Evolutionary conservation across 2,888 invertebrate genomes (phyloP).

Genomic region (Tineola bisselliella): DNA sequence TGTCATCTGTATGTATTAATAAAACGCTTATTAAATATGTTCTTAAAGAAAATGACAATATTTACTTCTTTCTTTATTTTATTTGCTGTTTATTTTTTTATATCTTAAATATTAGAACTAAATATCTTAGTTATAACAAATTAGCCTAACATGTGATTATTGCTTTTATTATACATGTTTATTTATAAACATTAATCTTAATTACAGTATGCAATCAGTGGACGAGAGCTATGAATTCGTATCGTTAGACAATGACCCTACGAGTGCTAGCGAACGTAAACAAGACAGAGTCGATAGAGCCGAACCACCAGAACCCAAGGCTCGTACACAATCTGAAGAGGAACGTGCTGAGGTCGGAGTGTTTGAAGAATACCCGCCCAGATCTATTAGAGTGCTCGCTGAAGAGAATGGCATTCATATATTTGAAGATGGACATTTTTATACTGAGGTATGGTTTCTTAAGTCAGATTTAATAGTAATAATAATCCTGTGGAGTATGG

Average conservation of each 20-base stretch:
- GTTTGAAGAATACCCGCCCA: constrained; percentile 70
- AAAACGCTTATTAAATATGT: neutral
- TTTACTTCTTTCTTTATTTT: neutral
- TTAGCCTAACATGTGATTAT: too few species aligned
- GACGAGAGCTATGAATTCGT: constrained; percentile 64
- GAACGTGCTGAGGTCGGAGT: constrained; percentile 22
- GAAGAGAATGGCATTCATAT: constrained; percentile 89
- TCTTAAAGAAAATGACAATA: neutral
- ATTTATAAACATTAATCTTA: neutral
- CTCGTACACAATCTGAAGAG: constrained; percentile 5
- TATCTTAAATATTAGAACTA: too few species aligned
- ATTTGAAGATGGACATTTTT: constrained; percentile 93
- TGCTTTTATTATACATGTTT: too few species aligned
- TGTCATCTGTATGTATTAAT: too few species aligned
- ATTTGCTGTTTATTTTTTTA: neutral
- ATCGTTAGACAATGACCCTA: constrained; percentile 47
- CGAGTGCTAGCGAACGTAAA: constrained; percentile 40
- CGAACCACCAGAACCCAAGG: neutral
- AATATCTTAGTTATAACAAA: too few species aligned
- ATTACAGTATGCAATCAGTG: constrained; percentile 58
- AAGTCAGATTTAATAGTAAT: too few species aligned
- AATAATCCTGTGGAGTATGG: too few species aligned
- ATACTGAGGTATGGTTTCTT: constrained; percentile 91
- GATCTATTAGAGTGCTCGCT: constrained; percentile 73
- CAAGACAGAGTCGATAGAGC: constrained; percentile 8